Evolutionary conservation across 35 echinoderm and acorn worm genomes (phyloP), one percentile per base, ranked within the genome.

Genomic region (Eucidaris tribuloides): DNA sequence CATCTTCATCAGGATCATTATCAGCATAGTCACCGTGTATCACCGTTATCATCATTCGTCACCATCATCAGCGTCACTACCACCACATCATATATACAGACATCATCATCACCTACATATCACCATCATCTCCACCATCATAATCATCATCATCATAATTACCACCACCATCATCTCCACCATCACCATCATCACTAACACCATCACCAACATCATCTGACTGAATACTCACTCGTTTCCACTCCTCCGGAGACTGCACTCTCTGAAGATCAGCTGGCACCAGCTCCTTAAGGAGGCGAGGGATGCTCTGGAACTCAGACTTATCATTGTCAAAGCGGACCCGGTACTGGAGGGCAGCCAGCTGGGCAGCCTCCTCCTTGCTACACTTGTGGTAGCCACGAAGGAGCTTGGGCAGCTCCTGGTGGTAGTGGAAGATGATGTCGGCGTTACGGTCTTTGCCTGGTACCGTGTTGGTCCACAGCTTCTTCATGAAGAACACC

Each of bases 401-500:
- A 34, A 97, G 94, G 7, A 97, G 68, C 76, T 97, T 97, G 17
- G 94, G 94, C 27, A 92, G 70, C 36, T 97, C 94, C 60, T 97
- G 94, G 44, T 97, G 89, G 62, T 97, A 92, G 94, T 97, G 94
- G 85, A 92, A 97, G 32, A 92, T 97, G 59, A 82, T 86, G 60
- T 92, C 89, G 20, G 89, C 89, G 19, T 92, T 97, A 18, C 89
- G 89, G 39, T 97, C 94, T 36, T 91, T 91, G 82, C 94, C 94
- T 24, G 94, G 94, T 18, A 97, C 89, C 22, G 94, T 97, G 76
- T 91, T 97, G 33, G 89, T 92, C 94, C 94, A 97, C 17, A 97
- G 77, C 82, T 97, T 97, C 89, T 92, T 97, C 94, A 97, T 97
- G 85, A 97, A 97, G 89, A 93, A 92, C 50, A 98, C 95, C 72